phyloP scores from a whole-genome alignment of 2,888 invertebrate genomes.

The Vesta saturnalis region DNA sequence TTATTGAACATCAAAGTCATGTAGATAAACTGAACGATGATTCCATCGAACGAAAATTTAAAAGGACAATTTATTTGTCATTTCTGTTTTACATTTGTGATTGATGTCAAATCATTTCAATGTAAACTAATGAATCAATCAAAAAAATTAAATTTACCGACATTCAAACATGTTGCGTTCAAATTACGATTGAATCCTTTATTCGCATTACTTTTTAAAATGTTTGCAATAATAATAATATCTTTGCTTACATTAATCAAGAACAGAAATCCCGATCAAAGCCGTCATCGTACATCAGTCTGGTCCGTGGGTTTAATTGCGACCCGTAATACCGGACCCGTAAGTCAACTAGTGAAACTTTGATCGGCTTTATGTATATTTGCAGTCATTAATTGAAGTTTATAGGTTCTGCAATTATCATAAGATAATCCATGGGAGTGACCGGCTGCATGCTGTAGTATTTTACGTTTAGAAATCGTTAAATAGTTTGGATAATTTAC shows the following conservation, averaged over 20 bases:
- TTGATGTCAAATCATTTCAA: constrained; percentile 20
- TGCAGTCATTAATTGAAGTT: constrained; percentile 63
- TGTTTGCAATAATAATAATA: constrained; percentile 36
- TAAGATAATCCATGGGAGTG: constrained; percentile 62
- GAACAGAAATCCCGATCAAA: constrained; percentile 54
- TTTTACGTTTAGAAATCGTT: constrained; percentile 46
- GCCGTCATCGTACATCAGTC: constrained; percentile 61
- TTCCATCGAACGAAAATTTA: constrained; percentile 16
- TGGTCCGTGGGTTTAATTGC: constrained; percentile 62
- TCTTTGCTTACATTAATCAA: constrained; percentile 52
- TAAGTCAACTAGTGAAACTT: constrained; percentile 61
- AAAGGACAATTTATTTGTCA: constrained; percentile 23
- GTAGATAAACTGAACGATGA: constrained; percentile 16
- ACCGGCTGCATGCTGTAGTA: constrained; percentile 52
- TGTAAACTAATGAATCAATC: constrained; percentile 18
- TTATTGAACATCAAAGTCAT: constrained; percentile 25
- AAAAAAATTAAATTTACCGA: constrained; percentile 16
- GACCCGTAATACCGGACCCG: constrained; percentile 57
- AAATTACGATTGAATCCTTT: constrained; percentile 6
- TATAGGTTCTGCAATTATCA: constrained; percentile 63
- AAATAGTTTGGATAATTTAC: constrained; percentile 46
- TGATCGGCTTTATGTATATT: constrained; percentile 62
- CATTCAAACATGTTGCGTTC: constrained; percentile 11
- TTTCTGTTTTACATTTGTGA: constrained; percentile 20
- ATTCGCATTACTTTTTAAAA: background rate